A percentile compares a stretch with the other conserved stretches of the same genome.
phyloP scores from a whole-genome alignment of 2,113 vertebrate species.

The Tautogolabrus adspersus region DNA sequence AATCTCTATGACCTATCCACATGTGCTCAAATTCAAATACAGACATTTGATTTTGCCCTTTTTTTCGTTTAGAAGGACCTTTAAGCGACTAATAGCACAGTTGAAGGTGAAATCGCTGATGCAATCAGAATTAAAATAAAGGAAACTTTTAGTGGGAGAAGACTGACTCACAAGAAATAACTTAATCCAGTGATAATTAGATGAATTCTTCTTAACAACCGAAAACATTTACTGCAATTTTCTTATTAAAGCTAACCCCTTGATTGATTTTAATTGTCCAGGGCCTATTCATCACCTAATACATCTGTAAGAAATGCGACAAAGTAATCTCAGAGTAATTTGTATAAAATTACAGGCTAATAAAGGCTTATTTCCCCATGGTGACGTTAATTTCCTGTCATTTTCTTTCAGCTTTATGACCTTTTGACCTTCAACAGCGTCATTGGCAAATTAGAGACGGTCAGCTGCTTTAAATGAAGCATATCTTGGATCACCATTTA shows the following conservation, averaged over 20 bases:
- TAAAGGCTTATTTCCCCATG: background rate
- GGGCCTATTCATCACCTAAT: background rate
- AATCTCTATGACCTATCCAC: background rate
- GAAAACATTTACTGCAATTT: background rate
- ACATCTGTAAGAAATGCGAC: background rate
- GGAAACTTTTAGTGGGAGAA: background rate
- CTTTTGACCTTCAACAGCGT: conserved; percentile 14
- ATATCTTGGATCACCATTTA: conserved; percentile 14
- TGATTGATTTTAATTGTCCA: conserved; percentile 2
- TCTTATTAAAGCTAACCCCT: background rate
- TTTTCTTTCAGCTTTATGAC: conserved; percentile 11
- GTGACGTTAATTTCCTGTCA: conserved; percentile 14
- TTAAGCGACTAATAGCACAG: background rate
- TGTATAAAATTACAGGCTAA: conserved; percentile 9
- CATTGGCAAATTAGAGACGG: conserved; percentile 3
- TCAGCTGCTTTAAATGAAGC: conserved; percentile 4
- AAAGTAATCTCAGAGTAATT: background rate
- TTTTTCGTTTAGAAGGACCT: background rate
- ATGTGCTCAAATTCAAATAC: background rate
- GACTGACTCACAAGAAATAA: background rate
- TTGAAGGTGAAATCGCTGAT: background rate
- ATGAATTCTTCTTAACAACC: background rate
- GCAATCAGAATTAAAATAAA: background rate
- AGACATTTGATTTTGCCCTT: background rate
- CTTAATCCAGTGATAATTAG: background rate